Evolutionary conservation across 1,140 invertebrate genomes (phyloP).

Genomic region (Atta cephalotes): DNA sequence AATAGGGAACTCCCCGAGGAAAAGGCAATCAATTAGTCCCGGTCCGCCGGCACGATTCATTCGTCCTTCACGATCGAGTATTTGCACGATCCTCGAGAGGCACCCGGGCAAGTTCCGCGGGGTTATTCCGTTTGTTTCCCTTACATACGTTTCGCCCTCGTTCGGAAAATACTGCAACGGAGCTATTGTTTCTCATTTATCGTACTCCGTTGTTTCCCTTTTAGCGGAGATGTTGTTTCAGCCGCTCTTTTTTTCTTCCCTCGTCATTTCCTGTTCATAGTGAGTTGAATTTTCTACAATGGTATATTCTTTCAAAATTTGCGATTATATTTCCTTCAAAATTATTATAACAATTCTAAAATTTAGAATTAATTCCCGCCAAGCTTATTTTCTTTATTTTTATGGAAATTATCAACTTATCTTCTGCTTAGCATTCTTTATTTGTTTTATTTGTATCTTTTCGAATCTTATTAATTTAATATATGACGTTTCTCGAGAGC

Average conservation of each 20-base stretch:
- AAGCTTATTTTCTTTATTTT: not conserved
- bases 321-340: not conserved
- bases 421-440: not conserved
- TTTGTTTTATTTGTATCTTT: not conserved
- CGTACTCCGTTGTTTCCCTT: slow-evolving; percentile 71
- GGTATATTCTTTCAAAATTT: not conserved
- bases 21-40: slow-evolving; percentile 82
- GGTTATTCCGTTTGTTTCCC: slow-evolving; percentile 75
- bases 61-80: slow-evolving; percentile 75
- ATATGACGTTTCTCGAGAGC: not conserved
- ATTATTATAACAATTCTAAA: not conserved
- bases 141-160: slow-evolving; percentile 54
- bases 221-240: slow-evolving; percentile 77
- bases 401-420: not conserved
- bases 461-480: not conserved
- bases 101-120: slow-evolving; percentile 57
- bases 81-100: slow-evolving; percentile 79
- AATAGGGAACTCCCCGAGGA: slow-evolving; percentile 40
- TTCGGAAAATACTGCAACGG: slow-evolving; percentile 40
- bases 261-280: slow-evolving; percentile 86
- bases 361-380: not conserved
- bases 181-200: slow-evolving; percentile 78
- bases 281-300: slow-evolving; percentile 89
- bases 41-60: slow-evolving; percentile 24
- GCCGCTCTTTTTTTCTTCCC: slow-evolving; percentile 43